Evolutionary conservation across 2,113 vertebrate species (phyloP).

Genomic region (Chamaea fasciata): DNA sequence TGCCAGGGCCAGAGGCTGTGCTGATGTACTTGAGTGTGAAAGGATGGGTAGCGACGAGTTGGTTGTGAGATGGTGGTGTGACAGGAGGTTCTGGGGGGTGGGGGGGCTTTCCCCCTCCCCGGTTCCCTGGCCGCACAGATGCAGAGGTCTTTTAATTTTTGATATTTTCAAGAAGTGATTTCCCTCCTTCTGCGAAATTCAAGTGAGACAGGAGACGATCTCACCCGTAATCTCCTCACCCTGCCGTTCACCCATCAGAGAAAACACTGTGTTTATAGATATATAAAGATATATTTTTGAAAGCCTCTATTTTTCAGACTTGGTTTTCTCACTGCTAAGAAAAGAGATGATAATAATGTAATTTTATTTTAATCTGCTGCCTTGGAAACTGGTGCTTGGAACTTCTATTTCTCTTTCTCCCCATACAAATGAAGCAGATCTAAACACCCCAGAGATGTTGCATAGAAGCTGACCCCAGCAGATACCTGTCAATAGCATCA

Average conservation of each 20-base stretch:
- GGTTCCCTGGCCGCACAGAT: not conserved
- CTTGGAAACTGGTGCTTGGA: constrained; percentile 39
- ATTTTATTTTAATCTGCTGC: constrained; percentile 59
- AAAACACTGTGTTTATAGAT: constrained; percentile 71
- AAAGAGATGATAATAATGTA: constrained; percentile 43
- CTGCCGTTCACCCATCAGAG: constrained; percentile 46
- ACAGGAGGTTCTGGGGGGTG: not conserved
- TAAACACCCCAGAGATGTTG: constrained; percentile 1
- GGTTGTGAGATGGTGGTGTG: not conserved
- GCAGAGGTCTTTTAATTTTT: constrained; percentile 19
- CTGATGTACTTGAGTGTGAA: not conserved
- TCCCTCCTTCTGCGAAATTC: constrained; percentile 70
- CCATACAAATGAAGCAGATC: not conserved
- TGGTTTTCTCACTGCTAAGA: constrained; percentile 59
- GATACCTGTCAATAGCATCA: not conserved
- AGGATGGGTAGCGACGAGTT: not conserved
- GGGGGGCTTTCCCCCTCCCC: not conserved
- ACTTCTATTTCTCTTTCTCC: not conserved
- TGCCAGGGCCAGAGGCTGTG: not conserved
- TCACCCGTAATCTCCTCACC: constrained; percentile 51
- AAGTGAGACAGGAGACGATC: not conserved
- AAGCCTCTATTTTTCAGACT: constrained; percentile 71
- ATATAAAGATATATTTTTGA: constrained; percentile 71
- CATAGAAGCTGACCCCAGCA: not conserved
- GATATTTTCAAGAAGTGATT: constrained; percentile 26